phyloP scores from a whole-genome alignment of 1,140 invertebrate genomes.

The Ptiloglossa arizonensis region DNA sequence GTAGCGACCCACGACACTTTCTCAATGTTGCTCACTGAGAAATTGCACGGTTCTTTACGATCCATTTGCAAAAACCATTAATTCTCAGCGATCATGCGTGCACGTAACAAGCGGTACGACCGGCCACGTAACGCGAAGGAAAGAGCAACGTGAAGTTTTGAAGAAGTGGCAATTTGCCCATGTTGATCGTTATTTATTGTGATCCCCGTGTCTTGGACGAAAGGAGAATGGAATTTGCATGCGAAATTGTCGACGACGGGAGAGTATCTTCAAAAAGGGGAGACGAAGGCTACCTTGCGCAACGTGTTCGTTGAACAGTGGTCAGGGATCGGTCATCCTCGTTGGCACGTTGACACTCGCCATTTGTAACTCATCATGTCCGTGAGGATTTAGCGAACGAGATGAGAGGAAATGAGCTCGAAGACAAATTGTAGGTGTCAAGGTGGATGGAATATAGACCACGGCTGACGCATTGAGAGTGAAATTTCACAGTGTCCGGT shows the following conservation, averaged over 20 bases:
- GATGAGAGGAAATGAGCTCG: conserved; percentile 18
- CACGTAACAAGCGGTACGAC: conserved; percentile 41
- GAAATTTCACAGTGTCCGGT: conserved; percentile 30
- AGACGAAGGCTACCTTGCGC: conserved; percentile 34
- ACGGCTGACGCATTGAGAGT: conserved; percentile 39
- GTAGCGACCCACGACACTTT: neutral
- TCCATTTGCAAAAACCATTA: conserved; percentile 42
- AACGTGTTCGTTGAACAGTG: conserved; percentile 45
- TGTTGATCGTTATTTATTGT: conserved; percentile 72
- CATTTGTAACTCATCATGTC: conserved; percentile 69
- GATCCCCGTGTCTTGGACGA: conserved; percentile 52
- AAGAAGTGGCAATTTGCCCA: conserved; percentile 55
- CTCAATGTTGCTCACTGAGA: neutral
- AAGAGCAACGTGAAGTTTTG: conserved; percentile 9
- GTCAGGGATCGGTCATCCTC: conserved; percentile 56
- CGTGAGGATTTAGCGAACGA: conserved; percentile 23
- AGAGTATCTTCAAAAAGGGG: conserved; percentile 15
- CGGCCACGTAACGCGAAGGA: neutral
- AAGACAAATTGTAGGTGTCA: conserved; percentile 60
- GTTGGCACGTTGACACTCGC: conserved; percentile 67
- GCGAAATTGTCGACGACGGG: conserved; percentile 62
- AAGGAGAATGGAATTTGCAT: conserved; percentile 62
- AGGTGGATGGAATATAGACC: conserved; percentile 52
- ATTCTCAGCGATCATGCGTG: conserved; percentile 31
- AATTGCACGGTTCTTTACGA: conserved; percentile 17